Conservation (phyloP, 2,113 vertebrate species). For the Leptobrachium ailaonicum region DNA sequence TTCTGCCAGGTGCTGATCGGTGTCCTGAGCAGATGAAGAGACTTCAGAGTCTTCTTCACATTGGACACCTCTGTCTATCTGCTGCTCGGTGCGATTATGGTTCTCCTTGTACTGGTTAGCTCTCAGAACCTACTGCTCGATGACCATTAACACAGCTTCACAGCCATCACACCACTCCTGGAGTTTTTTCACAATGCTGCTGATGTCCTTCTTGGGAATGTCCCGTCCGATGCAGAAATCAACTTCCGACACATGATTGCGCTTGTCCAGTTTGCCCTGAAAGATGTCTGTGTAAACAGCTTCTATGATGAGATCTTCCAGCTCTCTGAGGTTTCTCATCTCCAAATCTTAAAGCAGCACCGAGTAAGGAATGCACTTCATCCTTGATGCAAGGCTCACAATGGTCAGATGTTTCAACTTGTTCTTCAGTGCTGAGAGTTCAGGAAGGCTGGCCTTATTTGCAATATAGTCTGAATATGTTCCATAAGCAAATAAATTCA, state of each 20-base stretch:
- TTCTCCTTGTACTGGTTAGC: constrained; percentile 77
- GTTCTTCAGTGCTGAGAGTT: constrained; percentile 77
- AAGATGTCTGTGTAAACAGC: constrained; percentile 98
- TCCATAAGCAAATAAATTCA: constrained; percentile 80
- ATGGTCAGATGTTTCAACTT: constrained; percentile 83
- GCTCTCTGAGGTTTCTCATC: constrained; percentile 93
- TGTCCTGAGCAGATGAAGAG: constrained; percentile 70
- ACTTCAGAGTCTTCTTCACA: constrained; percentile 78
- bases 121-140: constrained; percentile 78
- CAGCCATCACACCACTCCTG: constrained; percentile 81
- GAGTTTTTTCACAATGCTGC: constrained; percentile 75
- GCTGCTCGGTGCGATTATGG: constrained; percentile 74
- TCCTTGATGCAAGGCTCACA: constrained; percentile 78
- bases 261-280: constrained; percentile 96
- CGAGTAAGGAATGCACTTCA: constrained; percentile 93
- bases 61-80: constrained; percentile 79
- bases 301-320: constrained; percentile 97
- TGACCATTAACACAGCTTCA: constrained; percentile 73
- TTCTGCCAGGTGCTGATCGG: constrained; percentile 74
- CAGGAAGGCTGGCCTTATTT: constrained; percentile 76
- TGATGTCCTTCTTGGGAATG: constrained; percentile 75
- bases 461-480: constrained; percentile 79
- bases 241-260: constrained; percentile 93
- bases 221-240: constrained; percentile 82
- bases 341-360: constrained; percentile 95